Evolutionary conservation across 2,113 vertebrate species (phyloP).

Genomic region (Pomatostomus ruficeps): DNA sequence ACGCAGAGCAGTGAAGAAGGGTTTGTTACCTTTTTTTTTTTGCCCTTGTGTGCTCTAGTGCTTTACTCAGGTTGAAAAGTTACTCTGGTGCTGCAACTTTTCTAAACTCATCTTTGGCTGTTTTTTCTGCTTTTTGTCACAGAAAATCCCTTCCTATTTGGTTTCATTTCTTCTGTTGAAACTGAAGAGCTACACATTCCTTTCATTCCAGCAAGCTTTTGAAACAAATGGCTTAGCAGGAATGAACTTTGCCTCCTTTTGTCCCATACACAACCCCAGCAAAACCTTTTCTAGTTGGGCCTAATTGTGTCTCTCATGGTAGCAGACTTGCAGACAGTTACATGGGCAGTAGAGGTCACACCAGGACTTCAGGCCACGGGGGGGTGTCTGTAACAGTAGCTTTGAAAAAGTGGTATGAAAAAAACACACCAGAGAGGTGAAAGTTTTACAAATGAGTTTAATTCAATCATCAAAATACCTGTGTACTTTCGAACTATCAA

Average conservation of each 20-base stretch:
- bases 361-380: background rate
- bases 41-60: background rate
- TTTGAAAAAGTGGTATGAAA: background rate
- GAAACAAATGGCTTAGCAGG: background rate
- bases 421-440: background rate
- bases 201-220: background rate
- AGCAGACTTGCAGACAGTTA: background rate
- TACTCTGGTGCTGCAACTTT: background rate
- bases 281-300: background rate
- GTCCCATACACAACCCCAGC: background rate
- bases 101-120: background rate
- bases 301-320: background rate
- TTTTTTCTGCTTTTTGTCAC: background rate
- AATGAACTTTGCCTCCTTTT: background rate
- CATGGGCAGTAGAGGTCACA: background rate
- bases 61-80: background rate
- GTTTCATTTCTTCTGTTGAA: background rate
- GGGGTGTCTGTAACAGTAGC: background rate
- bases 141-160: background rate
- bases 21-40: conserved; percentile 60
- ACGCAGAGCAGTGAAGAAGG: conserved; percentile 76
- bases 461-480: background rate
- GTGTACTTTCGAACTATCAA: background rate
- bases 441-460: background rate
- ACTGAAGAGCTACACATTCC: background rate